phyloP scores from a whole-genome alignment of 1,140 invertebrate genomes.

The Bombus pascuorum region DNA sequence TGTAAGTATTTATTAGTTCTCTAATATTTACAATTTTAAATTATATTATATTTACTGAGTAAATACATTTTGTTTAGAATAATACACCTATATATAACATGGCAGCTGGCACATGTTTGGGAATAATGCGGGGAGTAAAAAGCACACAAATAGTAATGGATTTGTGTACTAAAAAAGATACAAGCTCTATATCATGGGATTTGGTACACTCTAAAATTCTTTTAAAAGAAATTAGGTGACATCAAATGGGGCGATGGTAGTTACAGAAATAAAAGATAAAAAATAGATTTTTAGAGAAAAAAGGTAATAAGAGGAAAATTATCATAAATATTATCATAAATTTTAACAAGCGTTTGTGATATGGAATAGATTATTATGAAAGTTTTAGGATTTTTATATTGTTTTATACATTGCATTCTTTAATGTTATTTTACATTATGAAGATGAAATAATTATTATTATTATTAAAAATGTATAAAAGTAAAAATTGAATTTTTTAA shows the following conservation, averaged over 20 bases:
- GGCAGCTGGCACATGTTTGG: conserved; percentile 92
- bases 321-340: not conserved
- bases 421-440: conserved; percentile 10
- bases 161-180: conserved; percentile 86
- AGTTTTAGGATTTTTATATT: not conserved
- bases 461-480: not conserved
- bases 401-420: not conserved
- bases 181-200: conserved; percentile 87
- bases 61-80: conserved; percentile 81
- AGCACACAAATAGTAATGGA: conserved; percentile 86
- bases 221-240: conserved; percentile 72
- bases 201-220: conserved; percentile 83
- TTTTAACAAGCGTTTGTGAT: conserved; percentile 11
- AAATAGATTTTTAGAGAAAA: conserved; percentile 9
- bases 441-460: not conserved
- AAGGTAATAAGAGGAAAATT: not conserved
- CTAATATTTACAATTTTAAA: not conserved
- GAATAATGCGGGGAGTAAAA: conserved; percentile 82
- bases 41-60: not conserved
- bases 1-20: conserved; percentile 80
- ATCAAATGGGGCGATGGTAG: conserved; percentile 24
- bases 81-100: conserved; percentile 92
- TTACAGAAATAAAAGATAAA: conserved; percentile 25
- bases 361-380: not conserved
- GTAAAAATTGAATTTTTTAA: not conserved